Percentiles rank a stretch among this genome's conserved stretches.
These are phyloP conservation scores for Pristionchus fissidentatus DNA, from an alignment of 2,888 invertebrate genomes.

Conservation along the genomic window DNA sequence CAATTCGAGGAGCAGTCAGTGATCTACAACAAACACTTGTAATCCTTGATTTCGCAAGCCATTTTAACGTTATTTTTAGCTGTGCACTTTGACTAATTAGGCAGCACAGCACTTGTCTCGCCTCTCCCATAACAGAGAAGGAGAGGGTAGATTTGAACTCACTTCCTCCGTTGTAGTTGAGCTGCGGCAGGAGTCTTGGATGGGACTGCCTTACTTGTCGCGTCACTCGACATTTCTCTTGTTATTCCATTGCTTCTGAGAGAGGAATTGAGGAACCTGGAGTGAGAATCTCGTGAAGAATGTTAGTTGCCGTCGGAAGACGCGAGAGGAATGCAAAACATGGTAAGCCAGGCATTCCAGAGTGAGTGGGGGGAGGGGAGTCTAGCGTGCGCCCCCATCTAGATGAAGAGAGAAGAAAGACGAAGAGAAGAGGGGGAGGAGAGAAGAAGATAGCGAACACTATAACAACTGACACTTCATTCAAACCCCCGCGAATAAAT, in stretches of 20 bases:
- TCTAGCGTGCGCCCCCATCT: constrained; percentile 33
- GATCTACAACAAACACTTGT: too few relatives aligned
- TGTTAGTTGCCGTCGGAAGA: neutral
- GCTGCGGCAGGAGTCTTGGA: constrained; percentile 4
- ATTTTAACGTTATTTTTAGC: constrained; percentile 29
- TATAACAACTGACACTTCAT: constrained; percentile 36
- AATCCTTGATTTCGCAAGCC: too few relatives aligned
- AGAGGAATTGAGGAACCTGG: neutral
- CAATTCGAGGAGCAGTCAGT: constrained; percentile 56
- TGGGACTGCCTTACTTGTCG: neutral
- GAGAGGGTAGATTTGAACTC: neutral
- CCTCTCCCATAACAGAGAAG: neutral
- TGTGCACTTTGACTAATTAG: neutral
- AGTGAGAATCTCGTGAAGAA: constrained; percentile 3
- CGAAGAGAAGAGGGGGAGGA: neutral
- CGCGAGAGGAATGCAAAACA: constrained; percentile 17
- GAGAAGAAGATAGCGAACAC: constrained; percentile 29
- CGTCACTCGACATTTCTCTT: constrained; percentile 29
- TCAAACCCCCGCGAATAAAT: neutral
- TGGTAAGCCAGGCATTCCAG: neutral
- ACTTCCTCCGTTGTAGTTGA: constrained; percentile 23
- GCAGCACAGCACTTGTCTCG: neutral
- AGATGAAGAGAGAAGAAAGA: constrained; percentile 33
- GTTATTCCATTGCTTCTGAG: constrained; percentile 27
- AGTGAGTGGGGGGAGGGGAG: constrained; percentile 11